Base-by-base conservation (phyloP, 2,113 vertebrate species). In the Pyxicephalus adspersus region DNA sequence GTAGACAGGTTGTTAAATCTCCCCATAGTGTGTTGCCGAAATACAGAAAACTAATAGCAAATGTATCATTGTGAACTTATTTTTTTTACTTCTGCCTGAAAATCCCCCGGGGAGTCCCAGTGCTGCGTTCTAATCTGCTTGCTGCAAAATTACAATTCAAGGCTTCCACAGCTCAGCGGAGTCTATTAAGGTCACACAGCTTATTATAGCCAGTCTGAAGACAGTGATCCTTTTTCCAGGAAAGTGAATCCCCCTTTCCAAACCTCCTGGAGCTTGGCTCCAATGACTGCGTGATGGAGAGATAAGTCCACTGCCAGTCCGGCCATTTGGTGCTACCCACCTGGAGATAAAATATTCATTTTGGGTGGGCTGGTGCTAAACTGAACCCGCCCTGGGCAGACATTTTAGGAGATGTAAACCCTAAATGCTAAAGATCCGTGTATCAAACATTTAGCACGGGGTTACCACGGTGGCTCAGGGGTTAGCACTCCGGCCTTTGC, bases 101-200 rank as follows among this genome's bases (percentile, higher is more conserved):
- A 29, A 61, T 31, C n/a, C n/a, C 22, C 57, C 5, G 15, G 54
- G 45, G 77, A 31, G 55, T 16, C 61, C 51, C 45, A 19, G 60
- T 50, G 20, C 45, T 64, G 38, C 26, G 45, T 55, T 55, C 60
- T 64, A 80, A 81, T 73, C 58, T 65, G 67, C 55, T 80, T 52
- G 66, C 78, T 70, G 66, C 19, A 18, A 57, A 81, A 81, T 81
- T 65, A 74, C 16, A 64, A 81, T 81, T 81, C 68, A 81, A 81
- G 79, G 63, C 71, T 74, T 74, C 60, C 60, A 52, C 55, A 45
- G 61, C 66, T 71, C 34, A 71, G 57, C 20, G 55, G 73, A 73
- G 79, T 81, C 79, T 73, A 73, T 81, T 81, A 65, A 81, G 68
- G 79, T 65, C 79, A 73, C 45, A 54, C 18, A 60, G 64, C 64